These are phyloP conservation scores for Parapristionchus giblindavisi DNA, from an alignment of 2,888 invertebrate species.

Conservation along the genomic window DNA sequence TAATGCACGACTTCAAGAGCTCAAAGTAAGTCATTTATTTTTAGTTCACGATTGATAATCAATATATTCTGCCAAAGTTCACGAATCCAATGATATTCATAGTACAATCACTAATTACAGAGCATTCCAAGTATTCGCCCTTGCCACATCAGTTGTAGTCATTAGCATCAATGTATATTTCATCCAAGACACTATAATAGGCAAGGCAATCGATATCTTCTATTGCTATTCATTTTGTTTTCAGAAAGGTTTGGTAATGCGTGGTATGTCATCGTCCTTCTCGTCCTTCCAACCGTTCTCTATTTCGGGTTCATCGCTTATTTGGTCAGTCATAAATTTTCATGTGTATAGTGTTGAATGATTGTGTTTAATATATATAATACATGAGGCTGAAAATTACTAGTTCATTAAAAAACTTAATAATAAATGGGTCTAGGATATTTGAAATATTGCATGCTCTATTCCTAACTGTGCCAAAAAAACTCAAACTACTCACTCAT, in stretches of 20 bases:
- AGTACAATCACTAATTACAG: constrained; percentile 46
- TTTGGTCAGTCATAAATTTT: constrained; percentile 78
- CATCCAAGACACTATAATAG: constrained; percentile 73
- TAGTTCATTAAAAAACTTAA: too few species aligned
- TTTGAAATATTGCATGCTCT: too few species aligned
- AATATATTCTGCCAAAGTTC: too few species aligned
- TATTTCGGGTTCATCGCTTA: constrained; percentile 82
- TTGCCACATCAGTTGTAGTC: constrained; percentile 78
- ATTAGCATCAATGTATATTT: constrained; percentile 84
- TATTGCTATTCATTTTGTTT: constrained; percentile 51
- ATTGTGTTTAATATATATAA: background rate
- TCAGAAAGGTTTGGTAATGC: constrained; percentile 58
- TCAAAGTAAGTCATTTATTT: constrained; percentile 75
- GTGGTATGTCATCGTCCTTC: constrained; percentile 72
- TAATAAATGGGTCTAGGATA: too few species aligned
- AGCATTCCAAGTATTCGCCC: constrained; percentile 78
- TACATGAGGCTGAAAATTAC: too few species aligned
- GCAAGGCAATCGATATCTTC: constrained; percentile 39
- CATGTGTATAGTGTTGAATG: background rate
- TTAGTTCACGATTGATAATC: background rate
- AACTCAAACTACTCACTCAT: too few species aligned
- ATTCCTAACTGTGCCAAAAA: too few species aligned
- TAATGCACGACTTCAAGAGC: constrained; percentile 87
- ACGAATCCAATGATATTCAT: too few species aligned
- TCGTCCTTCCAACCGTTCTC: constrained; percentile 76